Conservation (phyloP, 1,140 invertebrate genomes). For the honey bee (Apis mellifera) region Amel_HAv3.1 CM009932.2:9716001-9716500, state of each 20-base stretch:
- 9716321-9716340: neutral
- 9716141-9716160: constrained; percentile 80
- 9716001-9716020: constrained; percentile 71
- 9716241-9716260: constrained; percentile 33
- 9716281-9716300: constrained; percentile 38
- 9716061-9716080: constrained; percentile 66
- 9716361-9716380: neutral
- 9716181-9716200: constrained; percentile 80
- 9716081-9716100: constrained; percentile 30
- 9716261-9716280: constrained; percentile 1
- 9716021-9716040: constrained; percentile 72
- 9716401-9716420: neutral
- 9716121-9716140: constrained; percentile 70
- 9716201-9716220: constrained; percentile 77
- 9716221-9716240: constrained; percentile 71
- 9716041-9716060: constrained; percentile 66
- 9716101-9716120: constrained; percentile 57
- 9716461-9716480: neutral
- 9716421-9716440: neutral
- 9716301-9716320: constrained; percentile 38
- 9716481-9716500: too few relatives aligned
- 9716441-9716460: neutral
- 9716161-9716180: constrained; percentile 78
- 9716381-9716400: neutral
- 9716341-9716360: neutral